Base-by-base conservation (phyloP, 2,113 vertebrate genomes). In the Maccullochella peelii region DNA sequence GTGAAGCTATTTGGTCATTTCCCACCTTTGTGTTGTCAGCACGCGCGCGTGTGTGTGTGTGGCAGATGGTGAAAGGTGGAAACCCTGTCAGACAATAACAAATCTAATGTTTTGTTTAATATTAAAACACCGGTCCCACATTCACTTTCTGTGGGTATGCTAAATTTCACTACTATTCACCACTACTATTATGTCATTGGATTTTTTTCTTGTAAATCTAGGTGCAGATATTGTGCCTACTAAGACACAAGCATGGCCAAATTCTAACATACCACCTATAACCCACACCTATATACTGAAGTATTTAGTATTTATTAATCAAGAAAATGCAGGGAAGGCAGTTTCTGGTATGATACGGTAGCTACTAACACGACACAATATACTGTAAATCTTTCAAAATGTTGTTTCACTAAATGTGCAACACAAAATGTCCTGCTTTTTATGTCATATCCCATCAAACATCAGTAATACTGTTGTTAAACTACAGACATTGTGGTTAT, bases 1-100 rank as follows among this genome's bases (percentile, higher is more conserved):
- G 85, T 40, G n/a, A 69, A 77, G 73, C 78, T 20, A 21, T 88
- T 49, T 27, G 6, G 62, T 70, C 70, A 84, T 83, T 84, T 92
- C 79, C 83, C 73, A 74, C 61, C 83, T 72, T 80, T 90, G 79
- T 86, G 72, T 57, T 82, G 75, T 40, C 14, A 38, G 61, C 66
- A 61, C 40, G 66, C 30, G 71, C 36, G 44, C 49, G 66, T 30
- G n/a, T 33, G 42, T 27, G 40, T 58, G 38, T 36, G 67, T 33
- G 27, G 12, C 38, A 67, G 9, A 30, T 30, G 18, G 20, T 20
- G 11, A 55, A 71, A 71, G 11, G 65, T 68, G 23, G n/a, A 58
- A 42, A 58, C 8, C 33, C 55, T 33, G 5, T 55, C n/a, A 15
- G 38, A 59, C 3, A 6, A 23, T 40, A 12, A 42, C 21, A 65